Conservation (phyloP, 1,140 invertebrate species). For the Lethrus apterus region DNA sequence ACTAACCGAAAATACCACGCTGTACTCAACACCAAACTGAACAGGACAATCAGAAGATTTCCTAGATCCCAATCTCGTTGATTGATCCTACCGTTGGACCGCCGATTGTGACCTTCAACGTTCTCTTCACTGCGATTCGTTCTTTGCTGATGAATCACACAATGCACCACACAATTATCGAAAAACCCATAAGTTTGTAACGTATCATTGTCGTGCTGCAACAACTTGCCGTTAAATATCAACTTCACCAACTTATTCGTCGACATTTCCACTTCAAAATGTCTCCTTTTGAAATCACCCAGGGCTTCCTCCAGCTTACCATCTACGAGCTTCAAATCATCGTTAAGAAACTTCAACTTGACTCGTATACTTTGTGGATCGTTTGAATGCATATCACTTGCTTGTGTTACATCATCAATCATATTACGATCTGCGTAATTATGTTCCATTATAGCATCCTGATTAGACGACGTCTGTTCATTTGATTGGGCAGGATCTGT, state of each 20-base stretch:
- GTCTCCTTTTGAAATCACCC: conserved; percentile 81
- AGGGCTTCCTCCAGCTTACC: conserved; percentile 67
- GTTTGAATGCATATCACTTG: neutral
- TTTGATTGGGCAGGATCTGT: neutral
- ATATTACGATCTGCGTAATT: conserved; percentile 15
- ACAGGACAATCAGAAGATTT: conserved; percentile 33
- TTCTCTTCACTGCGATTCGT: conserved; percentile 20
- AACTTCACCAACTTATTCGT: conserved; percentile 71
- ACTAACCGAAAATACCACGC: conserved; percentile 40
- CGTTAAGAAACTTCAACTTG: conserved; percentile 80
- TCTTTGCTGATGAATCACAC: conserved; percentile 62
- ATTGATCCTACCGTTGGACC: neutral
- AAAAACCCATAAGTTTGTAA: conserved; percentile 70
- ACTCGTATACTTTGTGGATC: conserved; percentile 54
- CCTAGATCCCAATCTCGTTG: conserved; percentile 38
- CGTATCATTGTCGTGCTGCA: conserved; percentile 67
- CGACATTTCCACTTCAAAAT: conserved; percentile 72
- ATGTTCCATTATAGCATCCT: conserved; percentile 15
- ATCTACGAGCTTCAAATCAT: conserved; percentile 72
- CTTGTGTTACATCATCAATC: no score
- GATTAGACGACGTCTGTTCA: no score
- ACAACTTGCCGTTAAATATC: conserved; percentile 81
- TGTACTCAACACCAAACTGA: conserved; percentile 33
- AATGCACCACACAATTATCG: conserved; percentile 83
- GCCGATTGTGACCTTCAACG: conserved; percentile 1